These are phyloP conservation scores for Diploscapter pachys DNA, from an alignment of 1,140 invertebrate species.

Conservation along the genomic window DNA sequence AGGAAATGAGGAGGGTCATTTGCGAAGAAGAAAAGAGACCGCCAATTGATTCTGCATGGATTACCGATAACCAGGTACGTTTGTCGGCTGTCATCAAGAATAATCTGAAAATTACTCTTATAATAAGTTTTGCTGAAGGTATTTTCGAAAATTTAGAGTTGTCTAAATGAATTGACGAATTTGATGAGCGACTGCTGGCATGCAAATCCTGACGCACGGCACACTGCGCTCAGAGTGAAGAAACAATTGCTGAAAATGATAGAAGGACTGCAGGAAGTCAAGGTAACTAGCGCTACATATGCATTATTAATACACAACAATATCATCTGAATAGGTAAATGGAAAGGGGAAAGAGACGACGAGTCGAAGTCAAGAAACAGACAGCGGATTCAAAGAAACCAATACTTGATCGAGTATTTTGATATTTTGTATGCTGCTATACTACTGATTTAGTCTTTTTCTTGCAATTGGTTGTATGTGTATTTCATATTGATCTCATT, in stretches of 20 bases:
- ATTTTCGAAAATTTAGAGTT: slow-evolving; percentile 15
- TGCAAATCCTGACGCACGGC: slow-evolving; percentile 81
- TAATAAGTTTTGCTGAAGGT: not conserved
- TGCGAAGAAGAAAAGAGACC: slow-evolving; percentile 68
- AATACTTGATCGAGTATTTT: no score
- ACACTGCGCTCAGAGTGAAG: slow-evolving; percentile 87
- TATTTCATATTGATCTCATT: no score
- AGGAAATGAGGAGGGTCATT: slow-evolving; percentile 86
- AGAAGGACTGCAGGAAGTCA: slow-evolving; percentile 10
- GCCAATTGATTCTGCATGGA: slow-evolving; percentile 66
- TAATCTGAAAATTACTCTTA: slow-evolving; percentile 24
- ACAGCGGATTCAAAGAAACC: no score
- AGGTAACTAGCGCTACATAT: no score
- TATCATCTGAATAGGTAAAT: no score
- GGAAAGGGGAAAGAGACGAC: no score
- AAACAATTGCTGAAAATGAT: slow-evolving; percentile 74
- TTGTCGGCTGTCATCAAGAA: slow-evolving; percentile 6
- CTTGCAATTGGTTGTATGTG: no score
- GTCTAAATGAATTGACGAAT: slow-evolving; percentile 20
- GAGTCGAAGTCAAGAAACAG: no score
- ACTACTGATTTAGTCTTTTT: no score
- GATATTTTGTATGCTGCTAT: no score
- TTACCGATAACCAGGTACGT: not conserved
- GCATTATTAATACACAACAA: no score
- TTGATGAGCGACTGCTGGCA: slow-evolving; percentile 98